Conservation (phyloP, 2,797 vertebrate species). For the Ataeniobius toweri region DNA sequence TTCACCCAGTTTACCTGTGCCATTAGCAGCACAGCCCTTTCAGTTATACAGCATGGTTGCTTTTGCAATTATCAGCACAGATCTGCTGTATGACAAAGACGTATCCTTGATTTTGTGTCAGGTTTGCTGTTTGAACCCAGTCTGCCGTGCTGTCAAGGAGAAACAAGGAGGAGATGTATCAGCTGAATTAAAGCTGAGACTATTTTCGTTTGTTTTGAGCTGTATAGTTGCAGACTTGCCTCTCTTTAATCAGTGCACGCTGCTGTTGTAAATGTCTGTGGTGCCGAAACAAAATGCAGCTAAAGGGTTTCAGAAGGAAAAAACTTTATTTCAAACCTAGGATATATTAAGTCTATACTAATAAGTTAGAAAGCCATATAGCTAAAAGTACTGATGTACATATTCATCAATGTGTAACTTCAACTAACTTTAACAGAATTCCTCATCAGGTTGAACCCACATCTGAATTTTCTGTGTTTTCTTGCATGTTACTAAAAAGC, state of each 20-base stretch:
- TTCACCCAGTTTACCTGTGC: slow-evolving; percentile 58
- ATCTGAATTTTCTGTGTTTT: background rate
- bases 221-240: slow-evolving; percentile 35
- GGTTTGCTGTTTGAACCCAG: slow-evolving; percentile 5
- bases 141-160: slow-evolving; percentile 21
- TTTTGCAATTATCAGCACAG: slow-evolving; percentile 8
- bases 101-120: background rate
- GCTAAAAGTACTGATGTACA: background rate
- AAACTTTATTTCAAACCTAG: background rate
- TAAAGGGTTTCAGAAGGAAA: slow-evolving; percentile 4
- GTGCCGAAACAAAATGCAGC: slow-evolving; percentile 58
- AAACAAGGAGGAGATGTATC: slow-evolving; percentile 18
- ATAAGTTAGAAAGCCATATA: background rate
- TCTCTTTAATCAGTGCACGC: slow-evolving; percentile 9
- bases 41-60: slow-evolving; percentile 15
- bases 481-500: background rate
- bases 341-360: background rate
- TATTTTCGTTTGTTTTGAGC: slow-evolving; percentile 49
- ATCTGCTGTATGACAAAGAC: background rate
- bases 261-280: slow-evolving; percentile 56
- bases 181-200: slow-evolving; percentile 34
- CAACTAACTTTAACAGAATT: background rate
- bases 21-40: slow-evolving; percentile 27
- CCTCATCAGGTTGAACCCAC: background rate
- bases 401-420: background rate